phyloP scores from a whole-genome alignment of 1,140 invertebrate genomes.

The Saccostrea echinata region DNA sequence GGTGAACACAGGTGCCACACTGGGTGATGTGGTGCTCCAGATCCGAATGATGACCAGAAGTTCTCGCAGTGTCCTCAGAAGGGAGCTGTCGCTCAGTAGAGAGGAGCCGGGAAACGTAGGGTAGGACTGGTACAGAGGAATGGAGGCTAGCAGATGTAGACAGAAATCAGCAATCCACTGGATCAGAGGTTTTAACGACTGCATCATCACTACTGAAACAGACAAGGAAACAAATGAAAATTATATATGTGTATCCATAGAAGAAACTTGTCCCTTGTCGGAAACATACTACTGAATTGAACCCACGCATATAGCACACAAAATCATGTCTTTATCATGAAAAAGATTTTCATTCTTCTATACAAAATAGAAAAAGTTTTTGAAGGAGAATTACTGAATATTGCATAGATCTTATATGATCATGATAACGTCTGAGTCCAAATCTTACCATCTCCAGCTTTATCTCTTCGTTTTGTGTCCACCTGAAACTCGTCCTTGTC shows the following conservation, averaged over 20 bases:
- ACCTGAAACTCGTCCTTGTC: constrained; percentile 94
- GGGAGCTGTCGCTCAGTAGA: constrained; percentile 86
- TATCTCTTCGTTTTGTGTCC: constrained; percentile 83
- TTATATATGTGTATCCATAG: too few species aligned
- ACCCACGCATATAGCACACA: too few species aligned
- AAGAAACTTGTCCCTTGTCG: too few species aligned
- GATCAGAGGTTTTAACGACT: constrained; percentile 88
- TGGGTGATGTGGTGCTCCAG: constrained; percentile 89
- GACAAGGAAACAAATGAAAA: too few species aligned
- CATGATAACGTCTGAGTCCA: not conserved
- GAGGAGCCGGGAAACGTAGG: constrained; percentile 72
- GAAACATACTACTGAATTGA: too few species aligned
- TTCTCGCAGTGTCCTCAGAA: constrained; percentile 89
- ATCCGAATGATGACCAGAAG: constrained; percentile 93
- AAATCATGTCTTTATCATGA: too few species aligned
- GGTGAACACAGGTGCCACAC: constrained; percentile 89
- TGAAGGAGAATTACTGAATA: too few species aligned
- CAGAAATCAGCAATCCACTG: constrained; percentile 95
- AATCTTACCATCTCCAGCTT: constrained; percentile 29
- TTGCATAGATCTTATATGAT: not conserved
- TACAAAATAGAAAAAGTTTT: too few species aligned
- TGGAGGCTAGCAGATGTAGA: constrained; percentile 88
- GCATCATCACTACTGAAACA: constrained; percentile 19
- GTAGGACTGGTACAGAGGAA: constrained; percentile 82
- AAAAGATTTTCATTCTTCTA: too few species aligned